Evolutionary conservation across 2,113 vertebrate species (phyloP).

Genomic region (Amazona guildingii): DNA sequence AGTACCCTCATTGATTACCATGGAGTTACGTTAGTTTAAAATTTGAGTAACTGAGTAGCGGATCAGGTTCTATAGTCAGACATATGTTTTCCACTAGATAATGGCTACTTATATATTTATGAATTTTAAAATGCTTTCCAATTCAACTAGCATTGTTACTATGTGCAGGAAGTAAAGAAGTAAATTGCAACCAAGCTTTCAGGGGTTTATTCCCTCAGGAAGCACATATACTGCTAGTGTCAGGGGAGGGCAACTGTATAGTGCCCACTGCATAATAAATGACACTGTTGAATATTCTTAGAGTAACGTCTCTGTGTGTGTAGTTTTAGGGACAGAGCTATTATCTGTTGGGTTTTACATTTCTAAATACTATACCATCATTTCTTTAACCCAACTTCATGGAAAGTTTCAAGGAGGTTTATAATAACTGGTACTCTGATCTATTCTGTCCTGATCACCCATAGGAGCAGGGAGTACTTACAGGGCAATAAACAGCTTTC

Average conservation of each 20-base stretch:
- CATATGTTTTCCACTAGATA: conserved; percentile 41
- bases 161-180: conserved; percentile 62
- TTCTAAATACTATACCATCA: background rate
- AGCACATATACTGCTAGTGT: conserved; percentile 22
- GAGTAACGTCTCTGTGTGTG: background rate
- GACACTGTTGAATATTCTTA: conserved; percentile 28
- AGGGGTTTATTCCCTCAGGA: conserved; percentile 53
- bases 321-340: background rate
- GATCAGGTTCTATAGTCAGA: conserved; percentile 34
- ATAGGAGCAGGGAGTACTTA: background rate
- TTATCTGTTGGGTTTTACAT: background rate
- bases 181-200: conserved; percentile 67
- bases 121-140: conserved; percentile 68
- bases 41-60: conserved; percentile 13
- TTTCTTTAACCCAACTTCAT: background rate
- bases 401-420: conserved; percentile 6
- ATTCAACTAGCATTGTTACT: conserved; percentile 46
- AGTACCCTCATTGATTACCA: background rate
- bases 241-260: conserved; percentile 11
- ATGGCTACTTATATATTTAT: conserved; percentile 71
- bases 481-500: conserved; percentile 30
- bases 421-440: background rate
- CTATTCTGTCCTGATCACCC: background rate
- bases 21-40: conserved; percentile 37
- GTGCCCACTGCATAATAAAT: conserved; percentile 54